Percentiles rank a stretch among this genome's conserved stretches.
These are phyloP conservation scores for Myoxocephalus aenaeus DNA, from an alignment of 2,797 vertebrate species.

Conservation along the genomic window DNA sequence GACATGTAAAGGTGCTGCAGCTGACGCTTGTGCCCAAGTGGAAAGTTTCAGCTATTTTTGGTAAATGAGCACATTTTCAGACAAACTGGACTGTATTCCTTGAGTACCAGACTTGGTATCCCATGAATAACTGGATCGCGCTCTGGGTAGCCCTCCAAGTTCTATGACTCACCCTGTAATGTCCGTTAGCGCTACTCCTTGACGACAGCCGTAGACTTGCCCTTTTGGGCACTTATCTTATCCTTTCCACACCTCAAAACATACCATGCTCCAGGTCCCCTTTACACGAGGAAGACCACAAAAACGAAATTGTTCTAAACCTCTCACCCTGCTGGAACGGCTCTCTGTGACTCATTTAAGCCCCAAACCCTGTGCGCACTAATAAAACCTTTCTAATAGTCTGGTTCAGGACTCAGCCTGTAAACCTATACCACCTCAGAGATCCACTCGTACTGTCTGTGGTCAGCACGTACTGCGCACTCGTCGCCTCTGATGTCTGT, in stretches of 20 bases:
- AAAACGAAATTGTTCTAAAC: slow-evolving; percentile 52
- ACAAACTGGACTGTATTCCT: slow-evolving; percentile 52
- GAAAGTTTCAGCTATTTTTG: slow-evolving; percentile 63
- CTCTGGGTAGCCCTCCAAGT: slow-evolving; percentile 33
- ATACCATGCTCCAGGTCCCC: not conserved
- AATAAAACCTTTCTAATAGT: slow-evolving; percentile 39
- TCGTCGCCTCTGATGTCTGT: slow-evolving; percentile 28
- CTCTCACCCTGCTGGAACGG: slow-evolving; percentile 16
- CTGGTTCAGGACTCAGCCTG: slow-evolving; percentile 22
- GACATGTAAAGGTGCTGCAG: slow-evolving; percentile 65
- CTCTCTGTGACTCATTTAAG: slow-evolving; percentile 35
- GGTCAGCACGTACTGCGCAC: slow-evolving; percentile 44
- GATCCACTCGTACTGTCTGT: slow-evolving; percentile 55
- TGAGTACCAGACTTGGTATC: slow-evolving; percentile 50
- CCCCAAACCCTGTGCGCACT: slow-evolving; percentile 12
- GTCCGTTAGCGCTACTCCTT: slow-evolving; percentile 31
- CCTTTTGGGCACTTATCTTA: slow-evolving; percentile 29
- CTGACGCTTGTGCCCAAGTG: slow-evolving; percentile 56
- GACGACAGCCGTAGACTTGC: slow-evolving; percentile 31
- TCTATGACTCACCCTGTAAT: slow-evolving; percentile 53
- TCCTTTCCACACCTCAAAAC: slow-evolving; percentile 31
- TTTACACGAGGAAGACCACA: slow-evolving; percentile 32
- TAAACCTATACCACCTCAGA: slow-evolving; percentile 61
- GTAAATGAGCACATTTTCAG: slow-evolving; percentile 70
- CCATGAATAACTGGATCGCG: slow-evolving; percentile 56